phyloP scores from a whole-genome alignment of 2,113 vertebrate species.

The Rhynchomys soricoides region DNA sequence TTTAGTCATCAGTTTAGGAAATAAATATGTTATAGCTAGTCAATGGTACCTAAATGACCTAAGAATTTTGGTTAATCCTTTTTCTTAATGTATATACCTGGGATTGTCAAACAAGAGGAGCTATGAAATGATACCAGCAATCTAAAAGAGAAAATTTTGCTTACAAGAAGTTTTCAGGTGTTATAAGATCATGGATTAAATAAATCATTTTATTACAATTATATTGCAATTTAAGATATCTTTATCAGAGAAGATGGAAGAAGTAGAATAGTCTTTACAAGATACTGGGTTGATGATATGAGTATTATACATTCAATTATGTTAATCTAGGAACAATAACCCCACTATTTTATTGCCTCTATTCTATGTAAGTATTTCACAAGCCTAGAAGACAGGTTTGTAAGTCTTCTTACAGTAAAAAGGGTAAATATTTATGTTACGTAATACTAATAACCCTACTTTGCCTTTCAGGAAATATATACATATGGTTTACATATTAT shows the following conservation, averaged over 20 bases:
- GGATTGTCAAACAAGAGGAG: background rate
- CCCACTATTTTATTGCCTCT: background rate
- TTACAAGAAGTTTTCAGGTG: background rate
- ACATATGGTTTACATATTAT: background rate
- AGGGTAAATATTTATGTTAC: background rate
- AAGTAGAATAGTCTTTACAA: no score
- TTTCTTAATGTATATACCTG: background rate
- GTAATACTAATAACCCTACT: background rate
- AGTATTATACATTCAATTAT: background rate
- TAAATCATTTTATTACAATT: background rate
- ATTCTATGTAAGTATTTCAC: background rate
- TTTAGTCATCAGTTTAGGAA: slow-evolving; percentile 17
- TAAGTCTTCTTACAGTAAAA: background rate
- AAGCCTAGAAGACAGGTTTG: background rate
- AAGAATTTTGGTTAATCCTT: background rate
- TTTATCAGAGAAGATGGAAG: background rate
- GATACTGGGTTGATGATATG: no score
- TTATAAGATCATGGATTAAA: background rate
- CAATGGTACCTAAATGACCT: background rate
- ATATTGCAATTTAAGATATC: background rate
- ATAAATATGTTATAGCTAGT: background rate
- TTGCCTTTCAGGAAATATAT: background rate
- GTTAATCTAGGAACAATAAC: no score
- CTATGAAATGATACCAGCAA: background rate
- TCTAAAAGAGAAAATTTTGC: background rate